Conservation (phyloP, 1,140 invertebrate species). For the Drosophila subobscura region DNA sequence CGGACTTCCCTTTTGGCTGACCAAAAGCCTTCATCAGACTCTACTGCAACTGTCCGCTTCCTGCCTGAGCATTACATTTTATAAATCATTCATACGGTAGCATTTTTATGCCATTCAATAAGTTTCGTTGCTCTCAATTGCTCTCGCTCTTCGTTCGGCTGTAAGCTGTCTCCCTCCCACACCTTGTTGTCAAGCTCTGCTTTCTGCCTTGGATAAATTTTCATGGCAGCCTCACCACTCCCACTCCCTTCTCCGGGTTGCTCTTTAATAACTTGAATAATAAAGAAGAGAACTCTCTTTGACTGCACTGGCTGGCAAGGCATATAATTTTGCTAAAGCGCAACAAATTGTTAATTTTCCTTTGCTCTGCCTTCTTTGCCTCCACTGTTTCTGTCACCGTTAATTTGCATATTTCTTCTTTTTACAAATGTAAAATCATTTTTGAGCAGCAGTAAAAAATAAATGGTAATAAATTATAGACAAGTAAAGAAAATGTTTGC, state of each 20-base stretch:
- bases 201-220: conserved; percentile 66
- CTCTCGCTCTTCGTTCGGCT: not conserved
- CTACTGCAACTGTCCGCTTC: conserved; percentile 9
- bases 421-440: conserved; percentile 64
- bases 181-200: conserved; percentile 5
- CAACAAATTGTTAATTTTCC: conserved; percentile 80
- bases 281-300: conserved; percentile 57
- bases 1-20: conserved; percentile 33
- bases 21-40: conserved; percentile 50
- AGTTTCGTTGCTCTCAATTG: conserved; percentile 26
- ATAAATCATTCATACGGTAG: conserved; percentile 74
- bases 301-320: conserved; percentile 55
- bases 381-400: conserved; percentile 31
- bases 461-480: conserved; percentile 60
- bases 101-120: conserved; percentile 71
- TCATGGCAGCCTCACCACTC: conserved; percentile 26
- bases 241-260: not conserved
- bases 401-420: conserved; percentile 72
- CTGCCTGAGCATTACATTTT: conserved; percentile 28
- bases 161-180: not conserved
- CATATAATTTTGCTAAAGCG: conserved; percentile 78
- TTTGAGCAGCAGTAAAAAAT: conserved; percentile 41
- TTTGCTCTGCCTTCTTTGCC: conserved; percentile 39
- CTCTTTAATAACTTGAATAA: conserved; percentile 72
- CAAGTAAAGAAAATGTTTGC: conserved; percentile 60